Evolutionary conservation across 2,797 vertebrate genomes (phyloP).

Genomic region (Falco concolor): DNA sequence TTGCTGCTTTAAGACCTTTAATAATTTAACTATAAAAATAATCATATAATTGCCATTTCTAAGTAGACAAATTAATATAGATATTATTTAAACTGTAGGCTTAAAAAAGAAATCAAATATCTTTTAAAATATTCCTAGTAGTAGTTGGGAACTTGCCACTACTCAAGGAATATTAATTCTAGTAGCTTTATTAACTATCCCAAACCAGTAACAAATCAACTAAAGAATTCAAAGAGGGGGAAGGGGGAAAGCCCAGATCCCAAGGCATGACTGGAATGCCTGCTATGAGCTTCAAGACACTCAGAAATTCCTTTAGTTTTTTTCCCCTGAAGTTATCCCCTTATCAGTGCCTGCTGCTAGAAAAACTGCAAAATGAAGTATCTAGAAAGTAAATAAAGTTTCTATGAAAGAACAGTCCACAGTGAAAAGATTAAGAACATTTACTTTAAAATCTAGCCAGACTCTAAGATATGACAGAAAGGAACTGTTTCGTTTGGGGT

Average conservation of each 20-base stretch:
- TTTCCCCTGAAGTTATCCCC: neutral
- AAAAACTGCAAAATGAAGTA: neutral
- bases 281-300: neutral
- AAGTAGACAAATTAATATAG: neutral
- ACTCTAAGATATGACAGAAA: neutral
- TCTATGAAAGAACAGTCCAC: neutral
- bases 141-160: neutral
- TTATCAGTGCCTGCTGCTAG: neutral
- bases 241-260: neutral
- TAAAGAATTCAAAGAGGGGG: neutral
- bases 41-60: neutral
- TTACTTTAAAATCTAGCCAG: neutral
- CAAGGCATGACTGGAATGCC: slow-evolving; percentile 13
- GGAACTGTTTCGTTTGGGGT: neutral
- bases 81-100: neutral
- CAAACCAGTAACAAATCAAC: neutral
- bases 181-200: neutral
- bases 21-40: neutral
- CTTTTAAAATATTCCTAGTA: neutral
- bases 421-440: neutral
- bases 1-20: neutral
- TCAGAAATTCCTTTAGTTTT: neutral
- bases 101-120: neutral
- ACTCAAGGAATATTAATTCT: neutral
- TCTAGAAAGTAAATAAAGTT: neutral